phyloP scores from a whole-genome alignment of 2,888 invertebrate species.

The Eupithecia insigniata region DNA sequence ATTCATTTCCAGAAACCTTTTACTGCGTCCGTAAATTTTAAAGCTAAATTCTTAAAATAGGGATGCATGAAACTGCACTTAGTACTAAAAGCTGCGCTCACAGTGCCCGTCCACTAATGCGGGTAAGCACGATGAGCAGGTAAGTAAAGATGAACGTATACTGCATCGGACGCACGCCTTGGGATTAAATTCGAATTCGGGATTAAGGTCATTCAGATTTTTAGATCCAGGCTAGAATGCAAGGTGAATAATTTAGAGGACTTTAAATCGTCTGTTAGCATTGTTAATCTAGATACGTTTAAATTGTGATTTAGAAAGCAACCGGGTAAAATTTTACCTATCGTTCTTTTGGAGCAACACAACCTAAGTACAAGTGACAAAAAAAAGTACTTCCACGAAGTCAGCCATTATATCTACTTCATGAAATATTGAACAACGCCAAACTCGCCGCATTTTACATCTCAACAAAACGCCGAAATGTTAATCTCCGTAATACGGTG shows the following conservation, averaged over 20 bases:
- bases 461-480: conserved; percentile 6
- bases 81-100: conserved; percentile 21
- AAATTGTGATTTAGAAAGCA: not conserved
- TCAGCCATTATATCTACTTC: not conserved
- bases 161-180: not conserved
- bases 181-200: not conserved
- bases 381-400: not conserved
- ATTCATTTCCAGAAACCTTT: conserved; percentile 20
- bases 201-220: not conserved
- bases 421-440: conserved; percentile 9
- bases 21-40: conserved; percentile 20
- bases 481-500: conserved; percentile 18
- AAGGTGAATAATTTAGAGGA: not conserved
- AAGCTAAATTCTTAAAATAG: conserved; percentile 21
- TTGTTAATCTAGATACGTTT: not conserved
- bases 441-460: conserved; percentile 1
- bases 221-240: not conserved
- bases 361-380: not conserved
- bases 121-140: not conserved
- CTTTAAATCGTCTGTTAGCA: not conserved
- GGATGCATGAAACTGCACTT: conserved; percentile 36
- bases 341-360: not conserved
- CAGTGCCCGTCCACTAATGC: conserved; percentile 5
- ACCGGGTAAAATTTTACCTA: not conserved
- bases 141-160: conserved; percentile 3